phyloP scores from a whole-genome alignment of 2,888 invertebrate species.

The Sinopyrophorus schimmeli region DNA sequence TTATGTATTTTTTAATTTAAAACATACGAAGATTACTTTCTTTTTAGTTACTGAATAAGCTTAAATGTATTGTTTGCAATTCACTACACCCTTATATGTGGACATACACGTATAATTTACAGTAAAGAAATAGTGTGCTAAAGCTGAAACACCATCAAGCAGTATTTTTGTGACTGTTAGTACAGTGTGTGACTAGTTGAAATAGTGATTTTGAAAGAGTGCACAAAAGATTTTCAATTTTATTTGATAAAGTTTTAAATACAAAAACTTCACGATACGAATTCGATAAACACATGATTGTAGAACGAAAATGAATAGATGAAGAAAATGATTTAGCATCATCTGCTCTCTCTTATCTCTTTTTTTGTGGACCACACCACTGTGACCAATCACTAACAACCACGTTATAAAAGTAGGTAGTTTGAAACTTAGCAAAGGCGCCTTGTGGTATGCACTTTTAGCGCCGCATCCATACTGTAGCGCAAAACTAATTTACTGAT shows the following conservation, averaged over 20 bases:
- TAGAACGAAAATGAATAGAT: conserved; percentile 16
- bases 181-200: conserved; percentile 42
- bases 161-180: conserved; percentile 42
- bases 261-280: no score
- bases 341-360: conserved; percentile 42
- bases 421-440: conserved; percentile 35
- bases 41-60: no score
- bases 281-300: no score
- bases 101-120: no score
- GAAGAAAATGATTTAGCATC: conserved; percentile 18
- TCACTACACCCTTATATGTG: no score
- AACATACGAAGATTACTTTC: no score
- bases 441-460: conserved; percentile 45
- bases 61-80: no score
- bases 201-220: conserved; percentile 21
- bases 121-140: no score
- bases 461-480: conserved; percentile 37
- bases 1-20: no score
- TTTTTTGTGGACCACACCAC: conserved; percentile 37
- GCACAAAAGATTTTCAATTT: conserved; percentile 27
- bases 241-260: no score
- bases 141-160: conserved; percentile 21
- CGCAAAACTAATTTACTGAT: conserved; percentile 27
- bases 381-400: conserved; percentile 48
- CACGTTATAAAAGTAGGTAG: conserved; percentile 35